Evolutionary conservation across 1,140 invertebrate species (phyloP).

Genomic region (Tigriopus japonicus): DNA sequence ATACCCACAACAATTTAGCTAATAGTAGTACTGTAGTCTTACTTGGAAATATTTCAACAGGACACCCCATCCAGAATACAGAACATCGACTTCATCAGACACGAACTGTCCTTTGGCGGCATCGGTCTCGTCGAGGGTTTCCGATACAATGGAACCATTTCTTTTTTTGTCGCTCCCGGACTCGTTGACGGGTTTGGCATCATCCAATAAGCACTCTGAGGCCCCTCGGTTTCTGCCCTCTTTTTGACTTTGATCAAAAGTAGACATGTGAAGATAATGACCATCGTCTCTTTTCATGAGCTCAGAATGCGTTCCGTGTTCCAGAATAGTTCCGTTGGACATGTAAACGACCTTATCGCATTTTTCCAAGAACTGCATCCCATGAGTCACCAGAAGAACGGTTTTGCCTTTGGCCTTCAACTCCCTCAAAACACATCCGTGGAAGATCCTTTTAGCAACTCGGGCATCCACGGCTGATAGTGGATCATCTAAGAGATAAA

Average conservation of each 20-base stretch:
- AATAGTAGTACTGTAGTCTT: too few relatives aligned
- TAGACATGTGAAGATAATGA: constrained; percentile 14
- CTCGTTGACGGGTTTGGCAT: neutral
- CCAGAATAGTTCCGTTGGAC: constrained; percentile 28
- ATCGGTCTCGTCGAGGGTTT: constrained; percentile 74
- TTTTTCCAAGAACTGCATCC: constrained; percentile 25
- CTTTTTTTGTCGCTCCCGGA: neutral
- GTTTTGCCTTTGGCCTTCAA: constrained; percentile 27
- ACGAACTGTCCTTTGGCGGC: constrained; percentile 45
- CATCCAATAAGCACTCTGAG: neutral
- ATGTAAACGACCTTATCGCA: constrained; percentile 34
- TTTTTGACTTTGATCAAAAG: constrained; percentile 17
- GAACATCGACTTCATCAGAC: neutral
- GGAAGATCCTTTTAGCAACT: constrained; percentile 40
- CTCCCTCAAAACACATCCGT: constrained; percentile 29
- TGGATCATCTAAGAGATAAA: constrained; percentile 51
- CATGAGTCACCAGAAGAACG: constrained; percentile 41
- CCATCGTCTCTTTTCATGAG: constrained; percentile 21
- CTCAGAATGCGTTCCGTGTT: constrained; percentile 27
- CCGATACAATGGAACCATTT: constrained; percentile 26
- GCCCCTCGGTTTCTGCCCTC: constrained; percentile 12
- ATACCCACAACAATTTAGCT: too few relatives aligned
- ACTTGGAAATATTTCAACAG: neutral
- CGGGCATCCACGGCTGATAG: constrained; percentile 42
- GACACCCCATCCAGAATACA: neutral